Conservation (phyloP, 1,140 invertebrate species). For the Drosophila arawakana region DNA sequence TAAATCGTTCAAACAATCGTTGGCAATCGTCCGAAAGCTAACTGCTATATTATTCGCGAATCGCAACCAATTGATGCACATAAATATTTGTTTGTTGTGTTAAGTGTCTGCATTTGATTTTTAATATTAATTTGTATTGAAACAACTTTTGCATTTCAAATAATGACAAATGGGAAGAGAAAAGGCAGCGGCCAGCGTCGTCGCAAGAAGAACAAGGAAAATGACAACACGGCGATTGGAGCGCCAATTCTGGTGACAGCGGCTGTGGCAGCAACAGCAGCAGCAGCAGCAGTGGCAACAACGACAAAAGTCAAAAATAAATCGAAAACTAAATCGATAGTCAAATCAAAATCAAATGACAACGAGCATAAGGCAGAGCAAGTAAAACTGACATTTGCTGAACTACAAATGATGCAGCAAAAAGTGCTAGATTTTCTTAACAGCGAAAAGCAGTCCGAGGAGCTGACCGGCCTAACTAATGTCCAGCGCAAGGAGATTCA, state of each 20-base stretch:
- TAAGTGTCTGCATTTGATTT: slow-evolving; percentile 5
- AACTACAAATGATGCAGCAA: slow-evolving; percentile 39
- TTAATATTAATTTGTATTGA: not conserved
- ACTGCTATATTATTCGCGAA: not conserved
- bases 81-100: not conserved
- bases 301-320: not conserved
- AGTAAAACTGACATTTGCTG: slow-evolving; percentile 4
- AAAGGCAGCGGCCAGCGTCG: not conserved
- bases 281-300: not conserved
- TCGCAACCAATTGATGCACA: not conserved
- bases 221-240: not conserved
- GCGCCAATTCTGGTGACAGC: not conserved
- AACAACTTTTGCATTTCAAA: not conserved
- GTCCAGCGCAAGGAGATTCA: slow-evolving; percentile 60
- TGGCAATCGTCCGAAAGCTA: not conserved
- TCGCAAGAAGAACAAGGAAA: slow-evolving; percentile 2
- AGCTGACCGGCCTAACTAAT: slow-evolving; percentile 45
- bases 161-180: not conserved
- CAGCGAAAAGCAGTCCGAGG: slow-evolving; percentile 13
- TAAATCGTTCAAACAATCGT: not conserved
- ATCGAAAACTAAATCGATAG: not conserved
- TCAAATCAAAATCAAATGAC: not conserved
- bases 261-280: not conserved
- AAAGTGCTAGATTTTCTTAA: slow-evolving; percentile 51
- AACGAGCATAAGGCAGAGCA: slow-evolving; percentile 10